These are phyloP conservation scores for Rhingia rostrata DNA, from an alignment of 2,888 invertebrate genomes.

Conservation along the genomic window DNA sequence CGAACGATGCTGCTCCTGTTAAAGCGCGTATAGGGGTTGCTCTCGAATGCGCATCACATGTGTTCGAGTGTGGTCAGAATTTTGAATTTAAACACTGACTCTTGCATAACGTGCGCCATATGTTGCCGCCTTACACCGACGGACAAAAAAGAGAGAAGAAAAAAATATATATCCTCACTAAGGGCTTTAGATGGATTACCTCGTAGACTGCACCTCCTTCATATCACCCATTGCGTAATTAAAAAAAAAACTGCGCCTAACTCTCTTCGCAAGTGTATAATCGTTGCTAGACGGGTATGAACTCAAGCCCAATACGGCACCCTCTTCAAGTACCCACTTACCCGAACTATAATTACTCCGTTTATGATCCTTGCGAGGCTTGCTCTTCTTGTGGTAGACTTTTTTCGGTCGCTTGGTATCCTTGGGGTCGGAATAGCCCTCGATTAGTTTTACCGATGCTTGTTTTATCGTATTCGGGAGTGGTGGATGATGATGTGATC, in stretches of 20 bases:
- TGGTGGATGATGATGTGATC: slow-evolving; percentile 77
- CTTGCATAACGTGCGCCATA: slow-evolving; percentile 54
- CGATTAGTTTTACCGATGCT: slow-evolving; percentile 82
- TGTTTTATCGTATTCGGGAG: slow-evolving; percentile 80
- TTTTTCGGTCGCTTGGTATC: slow-evolving; percentile 82
- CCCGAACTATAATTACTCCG: slow-evolving; percentile 82
- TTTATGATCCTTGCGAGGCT: slow-evolving; percentile 79
- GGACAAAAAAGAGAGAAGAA: slow-evolving; percentile 2
- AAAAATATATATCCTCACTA: slow-evolving; percentile 9
- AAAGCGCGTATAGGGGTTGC: slow-evolving; percentile 18
- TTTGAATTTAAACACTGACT: slow-evolving; percentile 63
- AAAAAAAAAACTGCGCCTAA: slow-evolving; percentile 31
- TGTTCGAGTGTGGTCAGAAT: slow-evolving; percentile 69
- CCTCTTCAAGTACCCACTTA: slow-evolving; percentile 77
- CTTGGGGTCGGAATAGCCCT: slow-evolving; percentile 83
- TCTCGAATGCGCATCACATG: slow-evolving; percentile 58
- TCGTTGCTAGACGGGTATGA: slow-evolving; percentile 75
- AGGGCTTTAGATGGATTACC: slow-evolving; percentile 23
- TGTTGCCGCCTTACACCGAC: slow-evolving; percentile 31
- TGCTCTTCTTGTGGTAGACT: slow-evolving; percentile 81
- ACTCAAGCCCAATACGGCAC: slow-evolving; percentile 38
- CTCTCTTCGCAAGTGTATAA: slow-evolving; percentile 43
- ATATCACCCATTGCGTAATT: slow-evolving; percentile 58
- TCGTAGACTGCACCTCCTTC: slow-evolving; percentile 6
- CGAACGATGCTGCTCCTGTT: neutral